Evolutionary conservation across 37 sponge, comb jelly and placozoan species (phyloP).

Genomic region (Haliclona indistincta): DNA sequence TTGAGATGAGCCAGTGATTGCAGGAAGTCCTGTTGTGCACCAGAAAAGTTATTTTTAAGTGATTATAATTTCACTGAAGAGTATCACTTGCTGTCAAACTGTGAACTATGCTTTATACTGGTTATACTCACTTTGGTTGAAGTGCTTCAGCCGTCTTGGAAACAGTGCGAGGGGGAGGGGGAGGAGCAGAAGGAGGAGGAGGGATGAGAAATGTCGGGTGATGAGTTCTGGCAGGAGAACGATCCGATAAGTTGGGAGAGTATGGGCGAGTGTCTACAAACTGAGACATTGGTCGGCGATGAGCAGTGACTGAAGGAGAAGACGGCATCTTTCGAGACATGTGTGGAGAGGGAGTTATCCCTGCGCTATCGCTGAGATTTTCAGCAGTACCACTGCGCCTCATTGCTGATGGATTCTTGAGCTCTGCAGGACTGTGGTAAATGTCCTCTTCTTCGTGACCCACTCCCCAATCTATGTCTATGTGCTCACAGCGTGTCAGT

Average conservation of each 20-base stretch:
- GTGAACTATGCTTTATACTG: too few relatives aligned
- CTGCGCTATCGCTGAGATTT: neutral
- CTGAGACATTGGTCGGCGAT: slow-evolving; percentile 10
- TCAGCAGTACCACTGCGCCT: slow-evolving; percentile 40
- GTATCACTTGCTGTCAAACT: neutral
- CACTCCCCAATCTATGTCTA: slow-evolving; percentile 87
- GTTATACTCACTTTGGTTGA: neutral
- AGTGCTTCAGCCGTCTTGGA: slow-evolving; percentile 46
- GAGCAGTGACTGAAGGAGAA: neutral
- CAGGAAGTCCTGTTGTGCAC: neutral
- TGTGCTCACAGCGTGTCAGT: slow-evolving; percentile 71
- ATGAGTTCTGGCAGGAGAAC: neutral
- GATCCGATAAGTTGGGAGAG: slow-evolving; percentile 15
- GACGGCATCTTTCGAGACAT: neutral
- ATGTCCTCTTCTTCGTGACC: slow-evolving; percentile 62
- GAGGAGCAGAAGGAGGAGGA: slow-evolving; percentile 41
- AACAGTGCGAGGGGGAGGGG: slow-evolving; percentile 53
- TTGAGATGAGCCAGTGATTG: too few relatives aligned
- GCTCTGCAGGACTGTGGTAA: slow-evolving; percentile 60
- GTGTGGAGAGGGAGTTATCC: neutral
- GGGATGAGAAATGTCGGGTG: slow-evolving; percentile 9
- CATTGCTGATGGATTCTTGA: slow-evolving; percentile 1
- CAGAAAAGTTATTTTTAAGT: neutral
- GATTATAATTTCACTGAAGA: neutral
- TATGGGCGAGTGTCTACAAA: neutral